Conservation (phyloP, 2,113 vertebrate genomes). For the Xiphophorus maculatus region DNA sequence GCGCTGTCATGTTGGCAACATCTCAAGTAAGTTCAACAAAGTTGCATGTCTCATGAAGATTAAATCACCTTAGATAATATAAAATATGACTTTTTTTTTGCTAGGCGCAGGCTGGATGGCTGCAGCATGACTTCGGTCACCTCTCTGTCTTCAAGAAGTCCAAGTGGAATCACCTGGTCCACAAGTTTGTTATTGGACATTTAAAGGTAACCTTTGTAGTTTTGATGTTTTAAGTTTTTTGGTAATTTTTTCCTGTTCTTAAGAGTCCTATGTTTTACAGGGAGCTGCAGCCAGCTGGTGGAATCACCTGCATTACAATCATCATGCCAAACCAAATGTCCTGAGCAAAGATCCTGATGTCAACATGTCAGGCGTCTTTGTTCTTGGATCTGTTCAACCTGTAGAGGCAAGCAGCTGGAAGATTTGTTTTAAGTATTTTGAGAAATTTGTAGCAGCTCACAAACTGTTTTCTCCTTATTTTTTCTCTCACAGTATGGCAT, state of each 20-base stretch:
- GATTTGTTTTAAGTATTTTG: background rate
- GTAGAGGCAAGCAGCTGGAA: conserved; percentile 82
- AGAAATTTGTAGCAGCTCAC: background rate
- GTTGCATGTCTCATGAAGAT: background rate
- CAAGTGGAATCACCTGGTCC: conserved; percentile 87
- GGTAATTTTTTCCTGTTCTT: background rate
- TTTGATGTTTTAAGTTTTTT: background rate
- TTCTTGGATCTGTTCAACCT: conserved; percentile 88
- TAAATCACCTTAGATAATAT: background rate
- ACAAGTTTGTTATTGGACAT: conserved; percentile 94
- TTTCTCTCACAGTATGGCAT: conserved; percentile 85
- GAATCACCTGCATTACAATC: conserved; percentile 97
- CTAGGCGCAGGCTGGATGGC: conserved; percentile 92
- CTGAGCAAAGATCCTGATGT: conserved; percentile 93
- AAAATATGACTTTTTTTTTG: background rate
- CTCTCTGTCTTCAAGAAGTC: conserved; percentile 92
- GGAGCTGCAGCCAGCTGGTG: conserved; percentile 96
- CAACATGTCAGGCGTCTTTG: conserved; percentile 90
- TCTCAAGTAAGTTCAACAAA: conserved; percentile 82
- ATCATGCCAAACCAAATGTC: conserved; percentile 94
- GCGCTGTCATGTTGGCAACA: conserved; percentile 80
- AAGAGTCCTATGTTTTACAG: conserved; percentile 65
- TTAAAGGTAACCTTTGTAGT: conserved; percentile 82
- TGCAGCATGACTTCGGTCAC: conserved; percentile 97
- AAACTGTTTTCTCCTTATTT: background rate